These are phyloP conservation scores for Muscina levida DNA, from an alignment of 2,888 invertebrate genomes.

Conservation along the genomic window DNA sequence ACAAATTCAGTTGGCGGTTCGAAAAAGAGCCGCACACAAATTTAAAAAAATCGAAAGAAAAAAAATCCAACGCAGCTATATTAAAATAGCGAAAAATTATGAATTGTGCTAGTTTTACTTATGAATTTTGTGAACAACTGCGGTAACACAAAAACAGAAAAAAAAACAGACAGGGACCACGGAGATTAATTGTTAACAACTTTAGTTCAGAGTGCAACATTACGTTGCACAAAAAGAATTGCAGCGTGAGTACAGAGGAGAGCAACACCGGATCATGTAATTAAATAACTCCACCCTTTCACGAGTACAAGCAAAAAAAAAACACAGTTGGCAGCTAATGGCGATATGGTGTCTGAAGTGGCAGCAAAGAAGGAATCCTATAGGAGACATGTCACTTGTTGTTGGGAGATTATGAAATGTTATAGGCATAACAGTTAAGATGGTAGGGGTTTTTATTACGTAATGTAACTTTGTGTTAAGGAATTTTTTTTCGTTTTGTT, in stretches of 20 bases:
- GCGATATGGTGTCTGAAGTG: neutral
- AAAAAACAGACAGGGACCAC: neutral
- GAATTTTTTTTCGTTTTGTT: too few relatives aligned
- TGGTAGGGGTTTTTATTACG: too few relatives aligned
- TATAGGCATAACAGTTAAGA: too few relatives aligned
- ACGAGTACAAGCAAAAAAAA: conserved; percentile 20
- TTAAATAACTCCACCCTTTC: conserved; percentile 59
- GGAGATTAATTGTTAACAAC: conserved; percentile 32
- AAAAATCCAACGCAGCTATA: neutral
- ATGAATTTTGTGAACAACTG: neutral
- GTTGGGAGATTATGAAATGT: neutral
- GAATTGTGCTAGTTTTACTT: conserved; percentile 5
- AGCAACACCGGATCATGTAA: conserved; percentile 34
- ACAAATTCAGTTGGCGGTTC: neutral
- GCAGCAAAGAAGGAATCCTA: neutral
- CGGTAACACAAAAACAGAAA: neutral
- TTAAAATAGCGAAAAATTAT: conserved; percentile 7
- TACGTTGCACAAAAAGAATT: conserved; percentile 2
- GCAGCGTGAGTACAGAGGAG: conserved; percentile 11
- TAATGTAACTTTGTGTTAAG: too few relatives aligned
- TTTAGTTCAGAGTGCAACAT: conserved; percentile 24
- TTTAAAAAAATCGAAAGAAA: too few relatives aligned
- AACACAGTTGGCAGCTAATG: neutral
- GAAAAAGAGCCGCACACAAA: too few relatives aligned
- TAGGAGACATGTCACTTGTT: neutral